Evolutionary conservation across 2,888 invertebrate genomes (phyloP), one percentile per base, ranked within the genome.

Genomic region (Aplocera efformata): DNA sequence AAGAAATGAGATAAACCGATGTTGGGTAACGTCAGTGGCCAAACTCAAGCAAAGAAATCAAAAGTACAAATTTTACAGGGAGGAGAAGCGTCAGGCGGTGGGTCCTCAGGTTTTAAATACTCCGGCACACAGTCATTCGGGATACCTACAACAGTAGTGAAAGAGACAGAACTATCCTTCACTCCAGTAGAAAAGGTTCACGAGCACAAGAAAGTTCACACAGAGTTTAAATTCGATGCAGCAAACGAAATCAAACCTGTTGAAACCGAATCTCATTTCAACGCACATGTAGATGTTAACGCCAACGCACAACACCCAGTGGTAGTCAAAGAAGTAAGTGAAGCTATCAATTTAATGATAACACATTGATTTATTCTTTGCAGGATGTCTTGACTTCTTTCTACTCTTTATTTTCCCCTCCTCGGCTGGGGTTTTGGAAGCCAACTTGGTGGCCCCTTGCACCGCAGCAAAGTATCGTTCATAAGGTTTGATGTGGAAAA

Each of bases 311-410:
- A 63, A 49, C 70, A 71, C 9, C 44, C 69, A 17, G 66, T 62
- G 10, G 31, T 75, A 38, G 67, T 75, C 1, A 77, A 82, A 69
- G 82, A 86, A 75, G 84, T 86, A 75, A 84, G 84, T 84, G 73
- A 58, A 32, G 50, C 57, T 17, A 17, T 3, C 13, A 2, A 17
- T 2, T 17, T 17, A 3, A 3, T 17, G 13, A 17, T 5, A 17
- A 3, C 5, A 17, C 5, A 17, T n/a, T n/a, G n/a, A 43, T 42
- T 13, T 49, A 41, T 41, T 47, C 55, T 50, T 67, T 74, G 45
- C 61, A 69, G 56, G 48, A 56, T 46, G 34, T 72, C 36, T 57
- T 72, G 49, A 67, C 61, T 50, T 60, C 63, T 52, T 41, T 74
- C 32, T 68, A 70, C 53, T 68, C 61, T 48, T 45, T 61, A 11